Evolutionary conservation across 2,797 vertebrate species (phyloP).

Genomic region (Furcifer pardalis): DNA sequence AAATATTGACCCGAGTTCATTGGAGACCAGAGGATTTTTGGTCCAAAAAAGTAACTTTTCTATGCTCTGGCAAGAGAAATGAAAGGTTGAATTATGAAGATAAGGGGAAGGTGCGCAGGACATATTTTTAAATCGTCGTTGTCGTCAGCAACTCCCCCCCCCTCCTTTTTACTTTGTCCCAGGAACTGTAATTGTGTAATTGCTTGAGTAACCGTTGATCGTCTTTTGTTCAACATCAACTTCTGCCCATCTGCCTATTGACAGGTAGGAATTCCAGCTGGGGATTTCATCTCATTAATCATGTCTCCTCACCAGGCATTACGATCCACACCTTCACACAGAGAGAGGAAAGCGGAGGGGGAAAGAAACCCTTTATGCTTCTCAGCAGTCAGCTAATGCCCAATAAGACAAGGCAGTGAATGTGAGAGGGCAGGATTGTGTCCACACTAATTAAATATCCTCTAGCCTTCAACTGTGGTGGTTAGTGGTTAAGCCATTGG

Average conservation of each 20-base stretch:
- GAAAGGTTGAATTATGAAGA: neutral
- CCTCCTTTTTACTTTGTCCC: constrained; percentile 46
- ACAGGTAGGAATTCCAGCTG: constrained; percentile 79
- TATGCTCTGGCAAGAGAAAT: too few species aligned
- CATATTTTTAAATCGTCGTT: neutral
- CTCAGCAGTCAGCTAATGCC: constrained; percentile 72
- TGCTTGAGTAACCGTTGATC: constrained; percentile 72
- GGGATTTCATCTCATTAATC: constrained; percentile 81
- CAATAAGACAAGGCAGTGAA: constrained; percentile 73
- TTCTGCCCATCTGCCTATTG: constrained; percentile 79
- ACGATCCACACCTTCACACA: constrained; percentile 48
- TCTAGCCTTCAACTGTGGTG: too few species aligned
- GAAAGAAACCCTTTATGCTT: constrained; percentile 70
- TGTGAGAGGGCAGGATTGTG: constrained; percentile 72
- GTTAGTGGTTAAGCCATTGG: too few species aligned
- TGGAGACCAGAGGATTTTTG: too few species aligned
- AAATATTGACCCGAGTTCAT: too few species aligned
- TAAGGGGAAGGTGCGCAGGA: neutral
- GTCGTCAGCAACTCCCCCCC: neutral
- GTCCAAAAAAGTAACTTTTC: too few species aligned
- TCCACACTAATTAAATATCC: constrained; percentile 75
- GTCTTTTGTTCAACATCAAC: constrained; percentile 73
- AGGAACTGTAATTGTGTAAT: constrained; percentile 69
- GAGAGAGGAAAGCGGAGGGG: constrained; percentile 1
- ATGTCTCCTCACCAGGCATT: constrained; percentile 78